Evolutionary conservation across 2,797 vertebrate genomes (phyloP), one percentile per base, ranked within the genome.

Genomic region (Enteromius afrohamiltoni): DNA sequence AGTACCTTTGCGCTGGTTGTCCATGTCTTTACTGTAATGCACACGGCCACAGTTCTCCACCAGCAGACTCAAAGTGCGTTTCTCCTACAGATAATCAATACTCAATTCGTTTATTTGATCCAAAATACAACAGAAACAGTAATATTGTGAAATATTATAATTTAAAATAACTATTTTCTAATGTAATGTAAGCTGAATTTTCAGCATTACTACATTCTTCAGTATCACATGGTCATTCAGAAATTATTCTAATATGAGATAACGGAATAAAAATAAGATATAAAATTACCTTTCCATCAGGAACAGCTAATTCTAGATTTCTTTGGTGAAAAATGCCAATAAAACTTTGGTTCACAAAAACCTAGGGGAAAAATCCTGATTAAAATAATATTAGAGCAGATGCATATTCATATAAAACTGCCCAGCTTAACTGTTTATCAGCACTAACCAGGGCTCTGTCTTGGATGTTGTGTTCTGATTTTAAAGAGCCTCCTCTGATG

Each of bases 11-110:
- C 93, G 96, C 86, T 99, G 97, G 21, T 95, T 91, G 65, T 99
- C 95, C 73, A 99, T 91, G 6, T 91, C 88, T 67, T 83, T 87
- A 40, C 97, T 97, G 0, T 93, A 95, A 89, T 98, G 97, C 86
- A 95, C 97, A 1, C 97, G 93, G 40, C 98, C 97, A 0, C 96
- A 94, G 91, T 99, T 99, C 90, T 99, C 98, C 53, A 98, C 97
- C 89, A 99, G 84, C 76, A 99, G 93, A 83, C 96, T 96, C 82
- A 99, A 93, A 14, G 93, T 94, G 0, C 94, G 93, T 79, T 88
- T 92, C 45, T 93, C 96, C 98, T 99, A 92, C 13, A 51, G 49
- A 69, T 45, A 58, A 53, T 31, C 1, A 29, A 40, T 45, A 13
- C 13, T 58, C 21, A 16, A 13, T 53, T 58, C 31, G 2, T 55